These are phyloP conservation scores for Pristis pectinata DNA, from an alignment of 2,797 vertebrate genomes.

Conservation along the genomic window DNA sequence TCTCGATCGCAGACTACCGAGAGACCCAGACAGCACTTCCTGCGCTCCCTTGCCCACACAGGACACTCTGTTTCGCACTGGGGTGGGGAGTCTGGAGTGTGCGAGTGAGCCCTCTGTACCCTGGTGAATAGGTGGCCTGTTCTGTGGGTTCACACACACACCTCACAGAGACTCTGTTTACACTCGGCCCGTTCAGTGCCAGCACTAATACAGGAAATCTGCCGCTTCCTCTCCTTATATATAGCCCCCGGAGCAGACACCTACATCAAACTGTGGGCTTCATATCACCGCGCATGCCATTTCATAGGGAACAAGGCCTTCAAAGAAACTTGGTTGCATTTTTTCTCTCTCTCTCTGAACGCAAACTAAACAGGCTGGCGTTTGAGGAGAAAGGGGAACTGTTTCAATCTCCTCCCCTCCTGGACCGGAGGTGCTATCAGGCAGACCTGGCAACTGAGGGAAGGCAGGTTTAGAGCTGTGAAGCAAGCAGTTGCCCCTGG, in stretches of 20 bases:
- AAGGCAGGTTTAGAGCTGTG: background rate
- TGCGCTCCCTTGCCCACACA: background rate
- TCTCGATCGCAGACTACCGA: background rate
- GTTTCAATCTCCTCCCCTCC: background rate
- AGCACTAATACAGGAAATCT: background rate
- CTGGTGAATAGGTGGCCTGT: background rate
- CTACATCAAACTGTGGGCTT: background rate
- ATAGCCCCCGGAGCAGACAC: background rate
- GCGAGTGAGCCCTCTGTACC: background rate
- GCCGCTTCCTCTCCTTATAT: background rate
- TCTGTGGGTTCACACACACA: background rate
- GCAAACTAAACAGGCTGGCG: background rate
- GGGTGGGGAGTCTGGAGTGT: background rate
- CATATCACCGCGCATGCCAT: background rate
- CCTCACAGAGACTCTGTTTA: conserved; percentile 18
- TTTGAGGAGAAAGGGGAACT: background rate
- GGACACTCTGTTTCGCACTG: background rate
- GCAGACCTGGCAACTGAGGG: background rate
- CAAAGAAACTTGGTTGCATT: background rate
- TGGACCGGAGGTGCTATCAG: background rate
- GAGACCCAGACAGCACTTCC: background rate
- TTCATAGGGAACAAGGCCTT: background rate
- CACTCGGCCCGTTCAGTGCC: background rate
- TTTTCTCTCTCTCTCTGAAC: background rate
- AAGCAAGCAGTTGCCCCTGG: background rate